Conservation (phyloP, 2,888 invertebrate species). For the Apodemia zela region DNA sequence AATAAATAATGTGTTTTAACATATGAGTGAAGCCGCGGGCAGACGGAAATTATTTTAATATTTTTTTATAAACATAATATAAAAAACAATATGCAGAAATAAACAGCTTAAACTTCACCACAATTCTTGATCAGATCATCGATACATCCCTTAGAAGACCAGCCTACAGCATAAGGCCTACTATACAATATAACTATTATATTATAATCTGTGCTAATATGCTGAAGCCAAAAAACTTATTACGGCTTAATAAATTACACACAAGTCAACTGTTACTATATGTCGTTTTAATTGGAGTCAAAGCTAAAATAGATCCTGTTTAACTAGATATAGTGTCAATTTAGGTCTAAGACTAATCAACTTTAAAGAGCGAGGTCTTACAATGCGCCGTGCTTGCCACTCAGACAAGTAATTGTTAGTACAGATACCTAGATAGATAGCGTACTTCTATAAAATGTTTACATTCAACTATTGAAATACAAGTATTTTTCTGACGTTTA, state of each 20-base stretch:
- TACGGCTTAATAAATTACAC: not conserved
- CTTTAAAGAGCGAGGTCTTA: slow-evolving; percentile 34
- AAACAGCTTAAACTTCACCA: too few relatives aligned
- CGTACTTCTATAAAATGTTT: slow-evolving; percentile 30
- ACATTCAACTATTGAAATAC: slow-evolving; percentile 23
- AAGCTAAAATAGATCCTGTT: slow-evolving; percentile 24
- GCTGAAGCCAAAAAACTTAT: not conserved
- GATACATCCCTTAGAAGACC: too few relatives aligned
- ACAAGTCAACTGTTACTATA: not conserved
- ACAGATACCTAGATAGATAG: slow-evolving; percentile 58
- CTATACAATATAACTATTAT: too few relatives aligned
- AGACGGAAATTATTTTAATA: too few relatives aligned
- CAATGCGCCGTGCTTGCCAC: slow-evolving; percentile 25
- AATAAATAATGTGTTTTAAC: too few relatives aligned
- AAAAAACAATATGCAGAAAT: too few relatives aligned
- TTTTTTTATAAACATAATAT: too few relatives aligned
- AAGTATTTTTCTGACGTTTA: slow-evolving; percentile 19
- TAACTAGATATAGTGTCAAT: slow-evolving; percentile 30
- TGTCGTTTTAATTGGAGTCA: slow-evolving; percentile 20
- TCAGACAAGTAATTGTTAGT: slow-evolving; percentile 46
- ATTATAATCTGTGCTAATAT: too few relatives aligned
- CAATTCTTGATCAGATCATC: too few relatives aligned
- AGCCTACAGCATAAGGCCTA: too few relatives aligned
- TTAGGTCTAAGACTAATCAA: slow-evolving; percentile 35
- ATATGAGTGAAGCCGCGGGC: too few relatives aligned